These are phyloP conservation scores for Drosophila trichaetosa DNA, from an alignment of 2,888 invertebrate genomes.

Conservation along the genomic window DNA sequence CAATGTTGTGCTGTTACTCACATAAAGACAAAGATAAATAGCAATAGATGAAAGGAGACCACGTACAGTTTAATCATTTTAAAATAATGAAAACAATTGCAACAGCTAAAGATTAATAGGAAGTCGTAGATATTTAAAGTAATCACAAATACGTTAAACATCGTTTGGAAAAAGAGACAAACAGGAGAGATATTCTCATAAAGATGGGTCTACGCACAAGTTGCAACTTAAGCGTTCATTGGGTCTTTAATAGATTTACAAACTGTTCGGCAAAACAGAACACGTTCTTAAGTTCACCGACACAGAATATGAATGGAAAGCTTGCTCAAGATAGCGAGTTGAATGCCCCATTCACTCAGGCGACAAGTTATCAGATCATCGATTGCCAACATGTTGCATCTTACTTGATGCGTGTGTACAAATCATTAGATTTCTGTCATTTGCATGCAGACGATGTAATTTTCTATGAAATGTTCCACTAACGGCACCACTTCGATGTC, in stretches of 20 bases:
- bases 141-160: not conserved
- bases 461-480: constrained; percentile 44
- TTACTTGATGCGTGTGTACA: constrained; percentile 21
- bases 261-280: constrained; percentile 5
- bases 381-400: constrained; percentile 48
- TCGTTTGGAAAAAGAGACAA: not conserved
- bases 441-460: constrained; percentile 56
- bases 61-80: not conserved
- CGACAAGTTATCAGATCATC: constrained; percentile 20
- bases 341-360: constrained; percentile 19
- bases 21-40: not conserved
- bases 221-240: not conserved
- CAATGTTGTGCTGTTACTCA: not conserved
- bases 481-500: constrained; percentile 53
- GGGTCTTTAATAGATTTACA: not conserved
- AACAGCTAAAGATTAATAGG: not conserved
- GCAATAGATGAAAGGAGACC: not conserved
- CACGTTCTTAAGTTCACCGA: constrained; percentile 3
- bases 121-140: not conserved
- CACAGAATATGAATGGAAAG: constrained; percentile 26
- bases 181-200: not conserved
- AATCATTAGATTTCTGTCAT: constrained; percentile 50
- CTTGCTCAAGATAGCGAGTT: constrained; percentile 21
- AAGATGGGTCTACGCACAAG: not conserved
- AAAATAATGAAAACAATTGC: not conserved